Evolutionary conservation across 2,888 invertebrate genomes (phyloP), one percentile per base, ranked within the genome.

Genomic region (Seladonia tumulorum): DNA sequence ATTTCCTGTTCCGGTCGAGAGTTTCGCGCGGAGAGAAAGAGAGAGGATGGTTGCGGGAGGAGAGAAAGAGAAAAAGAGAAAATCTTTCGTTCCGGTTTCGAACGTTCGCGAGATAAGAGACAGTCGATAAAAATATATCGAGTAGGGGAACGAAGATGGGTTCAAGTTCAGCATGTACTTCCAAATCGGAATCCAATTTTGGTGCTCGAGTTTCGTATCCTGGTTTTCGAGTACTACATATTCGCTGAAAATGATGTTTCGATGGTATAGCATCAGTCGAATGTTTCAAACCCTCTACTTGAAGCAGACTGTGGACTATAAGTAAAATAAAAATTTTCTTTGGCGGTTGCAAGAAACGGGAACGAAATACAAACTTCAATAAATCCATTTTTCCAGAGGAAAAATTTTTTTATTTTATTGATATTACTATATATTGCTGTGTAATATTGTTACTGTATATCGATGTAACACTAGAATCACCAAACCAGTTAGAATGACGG

Each of bases 1-100:
- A 87, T 78, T 83, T 87, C 87, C 87, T 80, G 49, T 86, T 87
- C 86, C 87, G 83, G 79, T 25, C 2, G 72, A 68, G 78, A 73
- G 79, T 79, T 76, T 53, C 73, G 68, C n/a, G 29, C 22, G 22
- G 39, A 39, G 39, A 68, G 68, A 68, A 22, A 39, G 39, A 68
- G 66, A 39, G 35, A 10, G 18, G 5, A 35, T 0, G 35, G 35
- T n/a, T n/a, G 18, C 5, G 25, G 66, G 5, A 18, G 12, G 22
- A 5, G 68, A 18, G 22, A 5, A 10, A 1, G 35, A 66, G 35
- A 18, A 29, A 22, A 8, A 60, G 60, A 60, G 60, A 60, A 25
- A 45, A 75, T 70, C 25, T 47, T 45, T 70, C 42, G 63, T 60
- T 47, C 81, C 60, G 57, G 42, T n/a, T 45, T 47, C 47, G 53